A percentile compares a stretch with the other conserved stretches of the same genome.
Conservation (phyloP, 2,113 vertebrate genomes). For the Oenanthe oenanthe region DNA sequence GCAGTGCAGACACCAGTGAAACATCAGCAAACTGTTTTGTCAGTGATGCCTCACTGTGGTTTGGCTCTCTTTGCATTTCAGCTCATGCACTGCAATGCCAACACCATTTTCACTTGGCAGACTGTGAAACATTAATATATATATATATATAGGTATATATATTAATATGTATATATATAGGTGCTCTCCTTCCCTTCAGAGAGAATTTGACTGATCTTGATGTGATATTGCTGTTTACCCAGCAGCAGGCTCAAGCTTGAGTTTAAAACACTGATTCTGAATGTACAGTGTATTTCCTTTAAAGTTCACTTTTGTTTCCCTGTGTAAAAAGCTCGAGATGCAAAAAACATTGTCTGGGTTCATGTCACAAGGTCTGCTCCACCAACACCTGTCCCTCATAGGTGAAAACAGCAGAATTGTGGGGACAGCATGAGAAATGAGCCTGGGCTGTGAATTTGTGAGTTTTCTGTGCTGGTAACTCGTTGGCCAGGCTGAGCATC, state of each 20-base stretch:
- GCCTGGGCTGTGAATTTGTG: neutral
- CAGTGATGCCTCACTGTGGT: slow-evolving; percentile 22
- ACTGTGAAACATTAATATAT: neutral
- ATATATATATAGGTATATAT: neutral
- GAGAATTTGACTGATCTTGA: neutral
- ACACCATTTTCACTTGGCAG: neutral
- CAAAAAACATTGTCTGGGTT: rapidly evolving
- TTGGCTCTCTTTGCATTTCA: slow-evolving; percentile 25
- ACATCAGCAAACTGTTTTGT: neutral
- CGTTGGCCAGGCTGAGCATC: neutral
- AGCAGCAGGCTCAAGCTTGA: neutral
- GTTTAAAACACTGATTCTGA: neutral
- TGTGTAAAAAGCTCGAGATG: neutral
- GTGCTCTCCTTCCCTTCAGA: rapidly evolving
- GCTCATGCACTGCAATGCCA: slow-evolving; percentile 9
- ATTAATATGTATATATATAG: neutral
- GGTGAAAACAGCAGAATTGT: neutral
- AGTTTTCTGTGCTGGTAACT: neutral
- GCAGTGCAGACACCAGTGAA: neutral
- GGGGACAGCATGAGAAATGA: neutral
- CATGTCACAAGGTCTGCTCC: neutral
- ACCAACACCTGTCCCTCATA: neutral
- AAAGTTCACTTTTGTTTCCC: neutral
- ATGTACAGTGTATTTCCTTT: neutral
- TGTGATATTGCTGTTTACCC: neutral